These are phyloP conservation scores for Lepidurus apus DNA, from an alignment of 1,140 invertebrate genomes.

Conservation along the genomic window DNA sequence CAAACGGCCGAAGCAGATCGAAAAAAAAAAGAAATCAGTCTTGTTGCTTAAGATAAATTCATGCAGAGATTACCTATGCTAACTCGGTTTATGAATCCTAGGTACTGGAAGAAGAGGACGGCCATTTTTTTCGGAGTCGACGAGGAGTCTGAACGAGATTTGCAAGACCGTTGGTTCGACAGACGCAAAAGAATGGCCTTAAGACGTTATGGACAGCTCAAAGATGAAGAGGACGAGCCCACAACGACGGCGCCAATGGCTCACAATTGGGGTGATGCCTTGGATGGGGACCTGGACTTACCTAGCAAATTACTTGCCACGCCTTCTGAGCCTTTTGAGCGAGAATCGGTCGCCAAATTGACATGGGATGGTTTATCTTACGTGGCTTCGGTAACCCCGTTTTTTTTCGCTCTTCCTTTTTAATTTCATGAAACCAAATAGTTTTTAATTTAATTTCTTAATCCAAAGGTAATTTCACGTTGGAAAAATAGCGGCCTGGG, in stretches of 20 bases:
- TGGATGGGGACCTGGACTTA: neutral
- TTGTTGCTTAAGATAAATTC: too few relatives aligned
- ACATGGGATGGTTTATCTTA: constrained; percentile 60
- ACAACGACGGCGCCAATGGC: constrained; percentile 1
- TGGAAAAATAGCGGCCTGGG: neutral
- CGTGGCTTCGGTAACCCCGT: constrained; percentile 58
- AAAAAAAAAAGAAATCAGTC: neutral
- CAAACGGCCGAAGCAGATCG: neutral
- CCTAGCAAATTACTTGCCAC: constrained; percentile 5
- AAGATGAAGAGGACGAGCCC: constrained; percentile 22
- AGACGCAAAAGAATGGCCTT: constrained; percentile 65
- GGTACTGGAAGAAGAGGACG: constrained; percentile 66
- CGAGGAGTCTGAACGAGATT: constrained; percentile 61
- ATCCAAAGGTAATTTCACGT: neutral
- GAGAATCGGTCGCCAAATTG: constrained; percentile 63
- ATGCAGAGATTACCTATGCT: too few relatives aligned
- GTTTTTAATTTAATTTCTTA: neutral
- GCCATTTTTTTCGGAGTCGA: constrained; percentile 73
- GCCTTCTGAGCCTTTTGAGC: constrained; percentile 41
- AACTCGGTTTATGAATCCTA: constrained; percentile 37
- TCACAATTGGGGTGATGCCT: neutral
- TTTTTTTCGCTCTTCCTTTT: too few relatives aligned
- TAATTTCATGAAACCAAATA: too few relatives aligned
- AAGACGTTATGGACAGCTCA: constrained; percentile 31
- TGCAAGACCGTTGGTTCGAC: constrained; percentile 66